Evolutionary conservation across 1,140 invertebrate genomes (phyloP), one percentile per base, ranked within the genome.

Genomic region (Aphaenogaster rudis): DNA sequence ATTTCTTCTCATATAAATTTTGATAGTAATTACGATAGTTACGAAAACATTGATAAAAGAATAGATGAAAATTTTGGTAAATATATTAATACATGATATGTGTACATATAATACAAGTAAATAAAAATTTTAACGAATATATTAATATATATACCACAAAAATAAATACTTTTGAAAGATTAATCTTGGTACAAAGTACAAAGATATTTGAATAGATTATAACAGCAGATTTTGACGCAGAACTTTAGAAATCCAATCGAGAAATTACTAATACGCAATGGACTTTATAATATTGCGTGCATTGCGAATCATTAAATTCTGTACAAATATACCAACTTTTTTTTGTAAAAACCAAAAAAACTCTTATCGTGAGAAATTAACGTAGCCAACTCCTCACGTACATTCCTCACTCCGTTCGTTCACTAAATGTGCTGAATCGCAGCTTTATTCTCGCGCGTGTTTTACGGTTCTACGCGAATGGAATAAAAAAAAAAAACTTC

Each of bases 341-440:
- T 61, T 48, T 64, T 13, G n/a, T 5, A 45, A 21, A 36, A 15
- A 5, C 17, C 39, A 80, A 28, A 0, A 21, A 8, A n/a, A 52
- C n/a, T 39, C 2, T 57, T 50, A 57, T 84, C 9, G 50, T 50
- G 61, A 33, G 15, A 74, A 74, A 84, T 9, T 50, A 74, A 28
- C 28, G 48, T 42, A 71, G 21, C 3, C 33, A 69, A 76, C 42
- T 76, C 39, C 52, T 81, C 80, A 48, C 42, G 80, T 84, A 33
- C 54, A 63, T 61, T 74, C 45, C 11, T 84, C 66, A 69, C 42
- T 84, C 52, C 39, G 15, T 59, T 76, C 54, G 42, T 84, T 76
- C 80, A 84, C 80, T 84, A 71, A 61, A 50, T 50, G 42, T 72
- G 80, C 80, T 71, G 78, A 67, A 82, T 82, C 36, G 80, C 50